These are phyloP conservation scores for Ricordea florida DNA, from an alignment of 92 coral and sea anemone species.

Conservation along the genomic window DNA sequence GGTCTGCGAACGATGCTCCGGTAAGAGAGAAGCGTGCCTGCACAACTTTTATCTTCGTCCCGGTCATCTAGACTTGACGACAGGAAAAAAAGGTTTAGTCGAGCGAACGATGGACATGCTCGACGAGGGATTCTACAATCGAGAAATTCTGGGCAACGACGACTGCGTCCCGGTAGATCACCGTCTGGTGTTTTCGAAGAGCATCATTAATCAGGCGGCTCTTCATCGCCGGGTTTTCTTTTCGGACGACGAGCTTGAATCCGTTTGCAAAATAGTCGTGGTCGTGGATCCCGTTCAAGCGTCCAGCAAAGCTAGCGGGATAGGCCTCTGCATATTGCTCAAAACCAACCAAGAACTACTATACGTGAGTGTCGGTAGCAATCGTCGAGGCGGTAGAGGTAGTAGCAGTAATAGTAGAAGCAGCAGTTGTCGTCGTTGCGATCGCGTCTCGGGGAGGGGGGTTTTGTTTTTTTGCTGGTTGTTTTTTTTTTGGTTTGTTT, in stretches of 20 bases:
- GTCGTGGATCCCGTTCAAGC: conserved; percentile 21
- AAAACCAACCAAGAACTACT: background rate
- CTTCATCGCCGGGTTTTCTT: background rate
- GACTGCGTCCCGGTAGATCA: background rate
- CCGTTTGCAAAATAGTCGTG: background rate
- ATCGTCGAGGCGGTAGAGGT: no score
- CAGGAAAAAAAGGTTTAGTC: background rate
- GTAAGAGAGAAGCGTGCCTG: background rate
- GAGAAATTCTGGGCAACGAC: background rate
- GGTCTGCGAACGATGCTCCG: conserved; percentile 2
- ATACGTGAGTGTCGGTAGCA: conserved; percentile 16
- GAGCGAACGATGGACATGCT: conserved; percentile 6
- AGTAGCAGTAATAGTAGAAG: no score
- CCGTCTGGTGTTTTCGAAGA: background rate
- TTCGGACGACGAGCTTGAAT: background rate
- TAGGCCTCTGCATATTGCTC: background rate
- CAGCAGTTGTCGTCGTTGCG: no score
- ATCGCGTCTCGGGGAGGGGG: no score
- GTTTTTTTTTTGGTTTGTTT: no score
- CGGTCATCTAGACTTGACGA: background rate
- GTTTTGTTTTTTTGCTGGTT: no score
- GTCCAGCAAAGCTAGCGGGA: background rate
- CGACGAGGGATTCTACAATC: background rate
- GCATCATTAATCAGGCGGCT: background rate
- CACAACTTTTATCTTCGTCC: conserved; percentile 8